These are phyloP conservation scores for Plemyria rubiginata DNA, from an alignment of 2,888 invertebrate species.

Conservation along the genomic window DNA sequence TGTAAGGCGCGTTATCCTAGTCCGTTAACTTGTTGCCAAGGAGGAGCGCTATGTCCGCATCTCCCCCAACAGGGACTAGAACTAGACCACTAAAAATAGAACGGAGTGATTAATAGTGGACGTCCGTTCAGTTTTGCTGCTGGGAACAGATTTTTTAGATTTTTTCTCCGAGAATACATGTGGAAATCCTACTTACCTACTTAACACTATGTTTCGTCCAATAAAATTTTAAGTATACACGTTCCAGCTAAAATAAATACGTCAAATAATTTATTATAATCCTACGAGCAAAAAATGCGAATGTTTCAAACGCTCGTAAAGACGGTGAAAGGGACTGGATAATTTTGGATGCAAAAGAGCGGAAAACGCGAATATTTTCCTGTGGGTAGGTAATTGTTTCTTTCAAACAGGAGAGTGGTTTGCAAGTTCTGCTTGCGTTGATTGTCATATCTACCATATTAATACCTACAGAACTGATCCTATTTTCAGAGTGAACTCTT, in stretches of 20 bases:
- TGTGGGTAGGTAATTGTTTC: slow-evolving; percentile 47
- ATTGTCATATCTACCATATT: not conserved
- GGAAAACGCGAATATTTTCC: slow-evolving; percentile 61
- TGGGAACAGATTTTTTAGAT: slow-evolving; percentile 36
- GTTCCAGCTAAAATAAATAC: not conserved
- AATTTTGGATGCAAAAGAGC: slow-evolving; percentile 59
- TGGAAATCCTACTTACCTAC: not conserved
- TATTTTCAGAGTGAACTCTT: too few species aligned
- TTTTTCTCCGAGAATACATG: slow-evolving; percentile 20
- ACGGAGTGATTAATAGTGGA: slow-evolving; percentile 62
- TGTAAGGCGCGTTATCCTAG: slow-evolving; percentile 58
- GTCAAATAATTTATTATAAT: not conserved
- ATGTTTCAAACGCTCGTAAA: slow-evolving; percentile 47
- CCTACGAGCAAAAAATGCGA: slow-evolving; percentile 44
- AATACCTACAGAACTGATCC: too few species aligned
- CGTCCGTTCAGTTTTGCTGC: slow-evolving; percentile 39
- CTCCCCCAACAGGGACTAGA: slow-evolving; percentile 49
- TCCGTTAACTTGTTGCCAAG: slow-evolving; percentile 69
- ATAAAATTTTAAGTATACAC: not conserved
- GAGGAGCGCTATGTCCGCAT: slow-evolving; percentile 57
- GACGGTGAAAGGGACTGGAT: slow-evolving; percentile 60
- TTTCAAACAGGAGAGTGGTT: slow-evolving; percentile 44
- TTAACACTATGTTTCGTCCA: not conserved
- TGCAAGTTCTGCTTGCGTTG: not conserved
- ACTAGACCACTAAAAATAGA: slow-evolving; percentile 57